Base-by-base conservation (phyloP, 2,797 vertebrate species). In the Leptodactylus fallax region DNA sequence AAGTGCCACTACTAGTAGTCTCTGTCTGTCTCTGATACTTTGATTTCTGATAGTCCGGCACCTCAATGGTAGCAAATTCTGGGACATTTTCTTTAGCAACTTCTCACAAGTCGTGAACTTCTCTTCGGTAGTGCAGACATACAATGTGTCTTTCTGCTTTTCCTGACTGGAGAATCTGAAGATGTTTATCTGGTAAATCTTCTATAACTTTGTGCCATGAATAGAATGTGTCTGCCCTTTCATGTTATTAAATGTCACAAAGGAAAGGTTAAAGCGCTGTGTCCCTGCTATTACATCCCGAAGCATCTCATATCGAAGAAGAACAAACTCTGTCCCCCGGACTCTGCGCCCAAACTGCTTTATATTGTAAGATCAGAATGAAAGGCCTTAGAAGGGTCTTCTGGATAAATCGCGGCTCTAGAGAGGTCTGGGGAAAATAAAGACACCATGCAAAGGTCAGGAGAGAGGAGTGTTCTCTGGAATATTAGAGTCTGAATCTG, bases 181-280 rank as follows among this genome's bases (percentile, higher is more conserved):
- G 79, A 81, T 87, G 82, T 87, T 72, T 82, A 77, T 74, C 69
- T 45, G 58, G 55, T 74, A 81, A 82, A 87, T 76, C 56, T 76
- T 87, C 19, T 77, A 60, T 87, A 87, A 82, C 79, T 19, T 58
- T 53, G 47, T 25, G 47, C 47, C 11, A 51, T 82, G 72, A 79
- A 23, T 27, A 76, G 67, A 76, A 61, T 23, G 23, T 36, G 25
- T 67, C 45, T 87, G 86, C 79, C 86, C 86, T 82, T 87, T 87
- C 27, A 58, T n/a, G 77, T 87, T 87, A 87, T 87, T 87, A 87
- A 87, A 87, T 87, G 79, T 87, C 86, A 82, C 86, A 87, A 81
- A 87, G 85, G 81, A 87, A 87, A 87, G 78, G 86, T 87, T 87
- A 87, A 76, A 81, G 45, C 25, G 49, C 79, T 53, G 25, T 61